Base-by-base conservation (phyloP, 2,113 vertebrate genomes). In the Cichladusa arquata region DNA sequence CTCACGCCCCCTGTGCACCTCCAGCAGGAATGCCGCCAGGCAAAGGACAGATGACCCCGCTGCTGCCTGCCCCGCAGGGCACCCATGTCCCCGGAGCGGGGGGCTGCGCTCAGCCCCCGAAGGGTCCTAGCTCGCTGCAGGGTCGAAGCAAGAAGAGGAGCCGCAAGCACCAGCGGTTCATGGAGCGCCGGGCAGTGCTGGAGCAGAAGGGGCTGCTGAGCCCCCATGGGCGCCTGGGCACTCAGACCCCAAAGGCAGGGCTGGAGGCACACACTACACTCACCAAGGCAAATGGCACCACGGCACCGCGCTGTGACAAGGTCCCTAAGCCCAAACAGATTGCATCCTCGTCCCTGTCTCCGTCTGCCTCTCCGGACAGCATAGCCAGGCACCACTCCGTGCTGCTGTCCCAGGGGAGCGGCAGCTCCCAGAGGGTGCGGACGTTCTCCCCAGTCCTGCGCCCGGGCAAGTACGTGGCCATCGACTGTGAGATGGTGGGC, bases 401-500 rank as follows among this genome's bases (percentile, higher is more conserved):
- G 86, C 92, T 96, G 26, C 71, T 81, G 58, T 81, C 90, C 45
- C 83, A 45, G 96, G 98, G 97, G n/a, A 77, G 83, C 7, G 34
- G 76, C 51, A 97, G 97, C 89, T 96, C 96, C 42, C 66, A 87
- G 2, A 66, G 47, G 36, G 97, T 90, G 97, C 12, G 22, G 95
- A 31, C 65, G 0, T 97, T 97, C 11, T 92, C 62, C 36, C 88
- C 47, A 1, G 19, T 81, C 34, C 64, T 89, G 18, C 96, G 81
- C 13, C 97, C 94, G 0, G 72, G 88, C 57, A 98, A 97, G 10
- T 97, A 98, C 4, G 98, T 99, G 93, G 98, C 99, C 9, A 81
- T 99, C 15, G 99, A 99, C 98, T 99, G 99, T 24, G 99, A 99
- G 97, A 99, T 99, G 99, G 99, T 99, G 67, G 99, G 99, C 67